phyloP scores from a whole-genome alignment of 1,140 invertebrate species.

The Drosophila punjabiensis region DNA sequence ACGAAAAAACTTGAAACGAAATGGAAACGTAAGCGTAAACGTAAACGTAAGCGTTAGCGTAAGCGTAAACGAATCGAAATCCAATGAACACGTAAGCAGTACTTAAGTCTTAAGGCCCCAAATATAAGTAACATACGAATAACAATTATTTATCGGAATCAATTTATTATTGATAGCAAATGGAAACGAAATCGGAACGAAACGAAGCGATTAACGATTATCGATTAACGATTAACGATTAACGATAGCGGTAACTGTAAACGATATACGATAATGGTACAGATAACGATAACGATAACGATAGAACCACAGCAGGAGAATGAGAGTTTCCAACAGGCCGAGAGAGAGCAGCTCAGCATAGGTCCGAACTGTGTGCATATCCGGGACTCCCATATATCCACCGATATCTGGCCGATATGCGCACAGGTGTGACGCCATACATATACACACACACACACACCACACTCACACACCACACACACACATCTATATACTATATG shows the following conservation, averaged over 20 bases:
- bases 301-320: conserved; percentile 12
- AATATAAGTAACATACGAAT: conserved; percentile 64
- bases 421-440: conserved; percentile 30
- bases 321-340: conserved; percentile 21
- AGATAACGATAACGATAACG: conserved; percentile 29
- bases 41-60: conserved; percentile 4
- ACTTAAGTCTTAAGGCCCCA: conserved; percentile 66
- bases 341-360: conserved; percentile 46
- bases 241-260: conserved; percentile 14
- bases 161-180: conserved; percentile 61
- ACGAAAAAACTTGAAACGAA: conserved; percentile 42
- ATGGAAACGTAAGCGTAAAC: conserved; percentile 7
- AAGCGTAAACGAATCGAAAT: conserved; percentile 3
- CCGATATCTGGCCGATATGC: conserved; percentile 25
- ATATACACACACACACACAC: conserved; percentile 41
- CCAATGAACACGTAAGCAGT: conserved; percentile 41
- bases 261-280: conserved; percentile 9
- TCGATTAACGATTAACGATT: conserved; percentile 12
- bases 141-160: conserved; percentile 66
- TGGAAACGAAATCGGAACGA: conserved; percentile 22
- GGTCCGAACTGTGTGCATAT: conserved; percentile 33
- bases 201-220: conserved; percentile 30
- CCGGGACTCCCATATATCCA: conserved; percentile 7
- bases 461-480: conserved; percentile 3
- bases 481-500: conserved; percentile 43